Evolutionary conservation across 1,140 invertebrate species (phyloP).

Genomic region (Himalopsyche phryganea): DNA sequence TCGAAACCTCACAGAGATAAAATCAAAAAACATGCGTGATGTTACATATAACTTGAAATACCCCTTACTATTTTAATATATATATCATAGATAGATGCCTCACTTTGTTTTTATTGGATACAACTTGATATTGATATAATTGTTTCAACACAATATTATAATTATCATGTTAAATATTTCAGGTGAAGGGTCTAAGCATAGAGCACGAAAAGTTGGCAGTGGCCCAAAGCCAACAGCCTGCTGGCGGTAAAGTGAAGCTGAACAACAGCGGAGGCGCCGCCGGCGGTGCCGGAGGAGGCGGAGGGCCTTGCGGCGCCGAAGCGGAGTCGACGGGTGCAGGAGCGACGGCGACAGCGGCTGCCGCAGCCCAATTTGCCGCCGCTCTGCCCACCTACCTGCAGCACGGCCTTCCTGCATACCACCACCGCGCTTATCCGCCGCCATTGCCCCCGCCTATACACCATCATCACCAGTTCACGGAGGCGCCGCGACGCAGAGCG

Average conservation of each 20-base stretch:
- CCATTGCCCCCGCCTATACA: slow-evolving; percentile 60
- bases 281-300: slow-evolving; percentile 11
- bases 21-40: no score
- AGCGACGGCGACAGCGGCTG: slow-evolving; percentile 41
- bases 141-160: no score
- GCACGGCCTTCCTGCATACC: slow-evolving; percentile 47
- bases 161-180: slow-evolving; percentile 29
- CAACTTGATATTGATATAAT: no score
- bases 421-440: slow-evolving; percentile 51
- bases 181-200: slow-evolving; percentile 77
- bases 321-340: slow-evolving; percentile 29
- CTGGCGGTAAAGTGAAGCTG: slow-evolving; percentile 44
- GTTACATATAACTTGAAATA: no score
- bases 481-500: slow-evolving; percentile 49
- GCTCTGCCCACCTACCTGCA: slow-evolving; percentile 52
- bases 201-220: slow-evolving; percentile 72
- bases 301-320: slow-evolving; percentile 33
- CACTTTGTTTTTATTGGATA: no score
- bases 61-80: no score
- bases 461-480: slow-evolving; percentile 39
- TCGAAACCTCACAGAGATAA: no score
- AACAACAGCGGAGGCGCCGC: slow-evolving; percentile 31
- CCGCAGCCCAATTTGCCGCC: slow-evolving; percentile 51
- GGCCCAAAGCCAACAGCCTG: slow-evolving; percentile 58
- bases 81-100: no score